Conservation (phyloP, 2,888 invertebrate genomes). For the Ceraclea dissimilis region DNA sequence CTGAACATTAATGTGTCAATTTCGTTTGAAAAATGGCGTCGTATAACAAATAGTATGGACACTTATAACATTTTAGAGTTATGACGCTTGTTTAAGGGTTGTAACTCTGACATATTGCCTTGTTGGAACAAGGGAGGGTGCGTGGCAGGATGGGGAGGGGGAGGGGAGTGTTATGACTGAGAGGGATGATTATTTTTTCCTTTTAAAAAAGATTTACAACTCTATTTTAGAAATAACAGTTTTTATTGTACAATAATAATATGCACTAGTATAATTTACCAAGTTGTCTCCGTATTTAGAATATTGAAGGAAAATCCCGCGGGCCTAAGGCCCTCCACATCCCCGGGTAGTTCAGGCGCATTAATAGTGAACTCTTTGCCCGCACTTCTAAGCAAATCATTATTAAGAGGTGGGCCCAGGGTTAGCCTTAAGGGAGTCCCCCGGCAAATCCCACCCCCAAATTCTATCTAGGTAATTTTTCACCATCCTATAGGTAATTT, state of each 20-base stretch:
- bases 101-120: slow-evolving; percentile 1
- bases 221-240: neutral
- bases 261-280: no score
- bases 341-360: no score
- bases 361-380: no score
- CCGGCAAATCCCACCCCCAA: no score
- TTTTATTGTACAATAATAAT: neutral
- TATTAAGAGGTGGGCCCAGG: no score
- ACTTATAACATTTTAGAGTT: slow-evolving; percentile 22
- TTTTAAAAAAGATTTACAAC: slow-evolving; percentile 1
- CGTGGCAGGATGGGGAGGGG: neutral
- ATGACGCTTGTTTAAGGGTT: slow-evolving; percentile 16
- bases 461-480: no score
- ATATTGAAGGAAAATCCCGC: no score
- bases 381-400: no score
- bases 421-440: no score
- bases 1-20: slow-evolving; percentile 25
- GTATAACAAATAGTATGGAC: slow-evolving; percentile 24
- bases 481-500: no score
- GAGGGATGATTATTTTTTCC: neutral
- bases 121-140: neutral
- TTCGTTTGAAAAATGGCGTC: slow-evolving; percentile 24
- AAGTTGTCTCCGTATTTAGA: no score
- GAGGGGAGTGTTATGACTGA: neutral
- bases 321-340: no score